phyloP scores from a whole-genome alignment of 1,140 invertebrate genomes.

The Vanessa tameamea region DNA sequence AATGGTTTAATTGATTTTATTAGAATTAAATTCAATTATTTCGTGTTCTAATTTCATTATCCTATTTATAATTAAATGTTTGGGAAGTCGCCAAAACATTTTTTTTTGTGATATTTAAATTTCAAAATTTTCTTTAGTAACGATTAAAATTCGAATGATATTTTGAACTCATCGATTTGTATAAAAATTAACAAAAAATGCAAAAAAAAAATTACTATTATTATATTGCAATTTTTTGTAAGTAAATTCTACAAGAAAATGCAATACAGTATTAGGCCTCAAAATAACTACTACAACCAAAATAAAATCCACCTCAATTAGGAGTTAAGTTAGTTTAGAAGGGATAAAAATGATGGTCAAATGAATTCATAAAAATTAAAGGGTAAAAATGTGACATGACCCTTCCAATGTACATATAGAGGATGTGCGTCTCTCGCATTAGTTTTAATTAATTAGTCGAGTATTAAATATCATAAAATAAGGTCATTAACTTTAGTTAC shows the following conservation, averaged over 20 bases:
- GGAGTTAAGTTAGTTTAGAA: slow-evolving; percentile 32
- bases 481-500: too few species aligned
- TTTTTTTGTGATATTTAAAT: too few species aligned
- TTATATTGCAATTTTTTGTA: slow-evolving; percentile 21
- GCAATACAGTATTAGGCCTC: slow-evolving; percentile 20
- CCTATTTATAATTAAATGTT: too few species aligned
- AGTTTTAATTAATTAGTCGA: background rate
- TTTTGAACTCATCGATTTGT: background rate
- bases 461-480: background rate
- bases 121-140: too few species aligned
- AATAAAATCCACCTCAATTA: slow-evolving; percentile 65
- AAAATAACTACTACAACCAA: slow-evolving; percentile 64
- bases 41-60: too few species aligned
- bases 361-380: background rate
- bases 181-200: background rate
- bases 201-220: slow-evolving; percentile 9
- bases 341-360: too few species aligned
- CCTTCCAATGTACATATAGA: slow-evolving; percentile 21
- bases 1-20: too few species aligned
- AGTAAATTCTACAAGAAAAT: slow-evolving; percentile 11
- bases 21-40: too few species aligned
- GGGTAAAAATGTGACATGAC: background rate
- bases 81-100: too few species aligned
- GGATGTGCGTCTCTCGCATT: slow-evolving; percentile 17
- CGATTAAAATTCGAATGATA: too few species aligned